Evolutionary conservation across 2,888 invertebrate species (phyloP), one percentile per base, ranked within the genome.

Genomic region (Ischnura elegans): DNA sequence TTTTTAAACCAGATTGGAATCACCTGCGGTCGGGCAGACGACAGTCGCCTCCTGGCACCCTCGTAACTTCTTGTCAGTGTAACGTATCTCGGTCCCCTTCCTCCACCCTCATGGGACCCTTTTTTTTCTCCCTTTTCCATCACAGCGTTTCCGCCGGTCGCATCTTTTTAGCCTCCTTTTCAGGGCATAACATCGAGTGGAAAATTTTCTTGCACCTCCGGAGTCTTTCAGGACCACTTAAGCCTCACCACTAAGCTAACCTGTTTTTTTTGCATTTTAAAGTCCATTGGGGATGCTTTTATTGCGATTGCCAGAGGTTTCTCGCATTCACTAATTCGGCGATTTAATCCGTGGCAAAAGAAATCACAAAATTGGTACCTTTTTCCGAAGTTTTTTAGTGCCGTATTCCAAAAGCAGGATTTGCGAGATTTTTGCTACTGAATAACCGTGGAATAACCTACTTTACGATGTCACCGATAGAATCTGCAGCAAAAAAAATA

Each of bases 1-100:
- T 25, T 43, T 55, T 29, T 61, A 19, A 19, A 51, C 61, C n/a
- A 51, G 61, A 90, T 90, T 29, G 90, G 61, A 51, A 86, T 86
- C 86, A n/a, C 86, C 46, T 45, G 76, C 76, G 76, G 45, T 25
- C 36, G 61, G 61, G 42, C 0, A 21, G 36, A 43, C 86, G 36
- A 43, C 86, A 8, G 87, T 25, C 61, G 55, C 36, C 55, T n/a
- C n/a, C n/a, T n/a, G n/a, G 47, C 47, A 16, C 21, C 51, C 51
- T 42, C 61, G 51, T 36, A 36, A 61, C 25, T 25, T 51, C 90
- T 61, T 90, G 55, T 25, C 86, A 45, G 45, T 46, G 2, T 61
- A 90, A 19, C 87, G 42, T 55, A 51, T 19, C 51, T 42, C 10
- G 3, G 25, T 36, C 66, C 2, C 90, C 43, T 36, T 61, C 61